Evolutionary conservation across 2,888 invertebrate species (phyloP).

Genomic region (Heliconius aoede): DNA sequence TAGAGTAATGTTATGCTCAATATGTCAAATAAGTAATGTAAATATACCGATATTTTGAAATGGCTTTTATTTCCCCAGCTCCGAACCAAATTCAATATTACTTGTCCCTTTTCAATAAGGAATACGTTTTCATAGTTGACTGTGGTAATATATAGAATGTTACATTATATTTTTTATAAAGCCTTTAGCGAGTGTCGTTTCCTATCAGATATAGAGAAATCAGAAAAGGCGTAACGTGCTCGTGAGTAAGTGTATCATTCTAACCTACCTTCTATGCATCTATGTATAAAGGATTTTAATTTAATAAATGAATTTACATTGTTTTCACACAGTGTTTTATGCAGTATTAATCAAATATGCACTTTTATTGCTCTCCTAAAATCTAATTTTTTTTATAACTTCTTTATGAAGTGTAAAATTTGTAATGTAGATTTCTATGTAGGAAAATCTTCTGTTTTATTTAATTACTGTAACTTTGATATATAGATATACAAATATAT

Average conservation of each 20-base stretch:
- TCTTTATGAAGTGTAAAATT: not conserved
- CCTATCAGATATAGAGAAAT: not conserved
- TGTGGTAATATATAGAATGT: slow-evolving; percentile 2
- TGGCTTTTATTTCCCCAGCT: slow-evolving; percentile 13
- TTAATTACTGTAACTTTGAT: not conserved
- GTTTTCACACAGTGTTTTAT: not conserved
- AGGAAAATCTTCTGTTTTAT: not conserved
- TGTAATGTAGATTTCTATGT: not conserved
- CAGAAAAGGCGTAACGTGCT: not conserved
- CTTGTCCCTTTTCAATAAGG: slow-evolving; percentile 25
- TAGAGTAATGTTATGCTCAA: slow-evolving; percentile 24
- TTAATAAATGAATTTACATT: not conserved
- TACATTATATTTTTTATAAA: not conserved
- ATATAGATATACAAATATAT: not conserved
- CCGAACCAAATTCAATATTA: slow-evolving; percentile 24
- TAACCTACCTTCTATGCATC: not conserved
- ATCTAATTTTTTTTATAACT: not conserved
- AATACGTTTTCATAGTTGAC: slow-evolving; percentile 19
- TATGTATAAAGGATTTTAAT: no score
- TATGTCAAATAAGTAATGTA: slow-evolving; percentile 20
- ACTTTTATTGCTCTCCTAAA: not conserved
- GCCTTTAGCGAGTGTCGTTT: not conserved
- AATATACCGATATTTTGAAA: slow-evolving; percentile 14
- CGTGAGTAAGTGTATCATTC: not conserved
- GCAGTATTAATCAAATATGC: not conserved